phyloP scores from a whole-genome alignment of 1,140 invertebrate species.

The Chelonus insularis region DNA sequence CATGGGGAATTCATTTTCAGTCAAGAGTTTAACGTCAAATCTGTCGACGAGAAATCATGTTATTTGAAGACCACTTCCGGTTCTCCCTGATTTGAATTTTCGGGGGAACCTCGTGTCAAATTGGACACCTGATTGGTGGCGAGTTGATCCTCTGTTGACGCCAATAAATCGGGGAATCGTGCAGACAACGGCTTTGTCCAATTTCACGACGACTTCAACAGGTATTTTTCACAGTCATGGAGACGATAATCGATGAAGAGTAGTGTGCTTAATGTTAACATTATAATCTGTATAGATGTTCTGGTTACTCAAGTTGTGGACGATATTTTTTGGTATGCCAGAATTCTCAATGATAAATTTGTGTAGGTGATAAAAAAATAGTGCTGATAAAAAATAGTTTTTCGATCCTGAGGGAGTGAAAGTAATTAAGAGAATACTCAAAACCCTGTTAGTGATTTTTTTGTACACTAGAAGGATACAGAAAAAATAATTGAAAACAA shows the following conservation, averaged over 20 bases:
- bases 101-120: slow-evolving; percentile 57
- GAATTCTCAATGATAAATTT: too few relatives aligned
- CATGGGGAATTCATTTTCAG: slow-evolving; percentile 48
- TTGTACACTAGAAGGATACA: too few relatives aligned
- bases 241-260: slow-evolving; percentile 22
- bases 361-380: too few relatives aligned
- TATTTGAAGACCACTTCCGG: slow-evolving; percentile 81
- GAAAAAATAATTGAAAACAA: too few relatives aligned
- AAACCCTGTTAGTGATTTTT: too few relatives aligned
- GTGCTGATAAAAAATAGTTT: too few relatives aligned
- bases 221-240: slow-evolving; percentile 4
- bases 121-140: slow-evolving; percentile 55
- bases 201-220: slow-evolving; percentile 31
- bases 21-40: slow-evolving; percentile 52
- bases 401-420: too few relatives aligned
- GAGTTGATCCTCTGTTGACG: slow-evolving; percentile 51
- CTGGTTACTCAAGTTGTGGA: too few relatives aligned
- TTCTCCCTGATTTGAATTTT: slow-evolving; percentile 68
- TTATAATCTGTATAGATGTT: too few relatives aligned
- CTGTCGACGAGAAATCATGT: slow-evolving; percentile 62
- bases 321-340: too few relatives aligned
- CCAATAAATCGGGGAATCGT: slow-evolving; percentile 42
- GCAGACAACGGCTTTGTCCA: slow-evolving; percentile 39
- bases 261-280: too few relatives aligned
- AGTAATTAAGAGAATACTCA: too few relatives aligned